Evolutionary conservation across 2,888 invertebrate genomes (phyloP).

Genomic region (Drosophila ezoana): DNA sequence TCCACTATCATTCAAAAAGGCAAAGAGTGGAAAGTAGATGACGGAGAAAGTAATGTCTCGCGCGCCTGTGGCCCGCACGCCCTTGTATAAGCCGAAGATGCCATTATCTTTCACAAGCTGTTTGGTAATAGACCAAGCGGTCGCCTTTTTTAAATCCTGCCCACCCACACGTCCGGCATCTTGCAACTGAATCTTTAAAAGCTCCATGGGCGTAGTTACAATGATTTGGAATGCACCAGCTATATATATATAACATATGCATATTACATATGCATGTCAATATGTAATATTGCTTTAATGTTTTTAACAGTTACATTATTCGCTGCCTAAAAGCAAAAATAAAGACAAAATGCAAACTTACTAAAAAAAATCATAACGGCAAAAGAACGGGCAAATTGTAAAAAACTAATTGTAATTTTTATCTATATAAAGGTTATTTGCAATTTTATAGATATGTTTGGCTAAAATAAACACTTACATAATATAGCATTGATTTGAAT

Average conservation of each 20-base stretch:
- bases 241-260: too few species aligned
- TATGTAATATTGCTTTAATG: conserved; percentile 19
- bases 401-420: conserved; percentile 19
- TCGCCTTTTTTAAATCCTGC: conserved; percentile 87
- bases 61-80: conserved; percentile 94
- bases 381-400: conserved; percentile 29
- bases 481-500: conserved; percentile 42
- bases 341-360: conserved; percentile 57
- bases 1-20: conserved; percentile 93
- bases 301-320: conserved; percentile 35
- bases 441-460: conserved; percentile 38
- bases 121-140: conserved; percentile 91
- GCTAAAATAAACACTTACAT: conserved; percentile 43
- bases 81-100: conserved; percentile 95
- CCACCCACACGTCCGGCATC: conserved; percentile 94
- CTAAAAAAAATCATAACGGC: conserved; percentile 38
- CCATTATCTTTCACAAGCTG: conserved; percentile 92
- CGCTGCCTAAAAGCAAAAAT: conserved; percentile 48
- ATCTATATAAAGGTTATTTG: conserved; percentile 5
- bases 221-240: conserved; percentile 93
- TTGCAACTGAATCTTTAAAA: conserved; percentile 98
- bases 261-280: conserved; percentile 4
- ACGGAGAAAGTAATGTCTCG: conserved; percentile 97
- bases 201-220: conserved; percentile 98
- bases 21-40: conserved; percentile 98